A percentile compares a stretch with the other conserved stretches of the same genome.
Conservation (phyloP, 2,797 vertebrate species). For the Mus spretus region DNA sequence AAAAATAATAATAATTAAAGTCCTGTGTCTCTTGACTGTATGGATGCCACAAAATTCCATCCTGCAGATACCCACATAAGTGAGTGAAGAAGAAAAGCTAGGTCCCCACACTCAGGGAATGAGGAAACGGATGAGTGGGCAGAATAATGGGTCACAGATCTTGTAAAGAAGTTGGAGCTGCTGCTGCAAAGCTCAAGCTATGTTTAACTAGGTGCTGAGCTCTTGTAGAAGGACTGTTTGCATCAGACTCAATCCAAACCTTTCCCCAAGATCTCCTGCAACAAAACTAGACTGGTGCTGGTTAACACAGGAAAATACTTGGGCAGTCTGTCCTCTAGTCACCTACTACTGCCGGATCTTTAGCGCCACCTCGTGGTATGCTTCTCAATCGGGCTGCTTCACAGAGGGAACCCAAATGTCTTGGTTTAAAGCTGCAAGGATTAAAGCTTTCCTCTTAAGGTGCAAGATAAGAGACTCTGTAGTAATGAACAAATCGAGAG, state of each 20-base stretch:
- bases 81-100: neutral
- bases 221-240: constrained; percentile 23
- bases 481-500: constrained; percentile 30
- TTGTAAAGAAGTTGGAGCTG: neutral
- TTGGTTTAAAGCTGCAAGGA: constrained; percentile 22
- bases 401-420: neutral
- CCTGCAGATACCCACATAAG: neutral
- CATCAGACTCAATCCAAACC: constrained; percentile 15
- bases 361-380: constrained; percentile 53
- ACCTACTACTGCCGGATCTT: constrained; percentile 36
- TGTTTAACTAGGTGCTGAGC: constrained; percentile 31
- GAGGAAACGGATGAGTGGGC: neutral
- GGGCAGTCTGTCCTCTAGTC: neutral
- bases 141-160: neutral
- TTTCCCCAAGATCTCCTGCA: neutral
- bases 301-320: neutral
- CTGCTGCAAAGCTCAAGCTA: neutral
- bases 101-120: neutral
- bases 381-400: neutral
- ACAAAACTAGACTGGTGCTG: neutral
- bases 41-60: neutral
- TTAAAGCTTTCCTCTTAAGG: constrained; percentile 43
- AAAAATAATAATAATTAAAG: neutral
- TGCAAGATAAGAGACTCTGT: constrained; percentile 59
- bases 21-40: neutral